Evolutionary conservation across 1,140 invertebrate genomes (phyloP), one percentile per base, ranked within the genome.

Genomic region (Drosophila oshimai): DNA sequence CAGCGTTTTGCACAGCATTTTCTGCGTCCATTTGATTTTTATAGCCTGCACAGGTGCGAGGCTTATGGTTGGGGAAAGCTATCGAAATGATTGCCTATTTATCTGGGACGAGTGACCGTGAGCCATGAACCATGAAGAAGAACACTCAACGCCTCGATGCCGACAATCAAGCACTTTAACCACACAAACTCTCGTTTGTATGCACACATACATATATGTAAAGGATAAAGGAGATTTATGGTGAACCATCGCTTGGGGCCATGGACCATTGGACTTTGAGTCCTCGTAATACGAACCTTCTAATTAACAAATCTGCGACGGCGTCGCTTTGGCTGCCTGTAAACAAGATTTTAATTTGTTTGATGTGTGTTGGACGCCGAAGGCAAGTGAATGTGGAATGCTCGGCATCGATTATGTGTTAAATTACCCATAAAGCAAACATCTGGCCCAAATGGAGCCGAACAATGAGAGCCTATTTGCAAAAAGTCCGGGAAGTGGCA

Each of bases 321-420:
- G 54, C 72, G 67, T 81, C 53, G 46, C 39, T 39, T 45, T 29
- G 67, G 12, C 69, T 74, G 60, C 77, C 77, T 49, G 45, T 61
- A 58, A 81, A 76, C 64, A 71, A 34, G 64, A 72, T 75, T 86
- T 78, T 71, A 72, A 84, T 79, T 67, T 55, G 70, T 24, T 55
- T 70, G 51, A 70, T 70, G 67, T 70, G 33, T 54, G 71, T 64
- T 31, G 49, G 29, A 29, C 36, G 33, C 37, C 44, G 31, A 29
- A 50, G 15, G 37, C 29, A 6, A 55, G 60, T 29, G 18, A 62
- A 73, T 31, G 65, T 39, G 24, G 18, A 62, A 73, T 31, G 65
- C 44, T 60, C 60, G 12, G 20, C 60, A 84, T 86, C 71, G 79
- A 84, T 84, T 84, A 75, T 68, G 80, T 84, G 79, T 79, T 84